Percentiles rank a stretch among this genome's conserved stretches.
These are phyloP conservation scores for Labroides dimidiatus DNA, from an alignment of 2,797 vertebrate genomes.

Conservation along the genomic window DNA sequence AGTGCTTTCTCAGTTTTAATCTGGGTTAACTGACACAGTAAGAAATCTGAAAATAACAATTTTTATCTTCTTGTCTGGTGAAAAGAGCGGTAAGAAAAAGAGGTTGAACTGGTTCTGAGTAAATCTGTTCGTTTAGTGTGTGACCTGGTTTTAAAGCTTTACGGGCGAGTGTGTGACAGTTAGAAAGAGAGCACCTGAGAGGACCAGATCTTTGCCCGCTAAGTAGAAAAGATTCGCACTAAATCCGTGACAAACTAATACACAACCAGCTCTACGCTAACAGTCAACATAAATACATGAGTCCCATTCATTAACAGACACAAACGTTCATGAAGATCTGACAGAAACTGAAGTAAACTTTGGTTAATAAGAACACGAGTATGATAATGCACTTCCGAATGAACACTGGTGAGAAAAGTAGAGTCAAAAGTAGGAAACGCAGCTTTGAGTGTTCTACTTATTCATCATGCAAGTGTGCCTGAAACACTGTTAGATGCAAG, in stretches of 20 bases:
- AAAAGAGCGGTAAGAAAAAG: slow-evolving; percentile 73
- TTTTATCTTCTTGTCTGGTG: slow-evolving; percentile 45
- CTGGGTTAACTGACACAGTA: slow-evolving; percentile 35
- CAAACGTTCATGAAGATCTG: slow-evolving; percentile 30
- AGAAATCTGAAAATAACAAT: slow-evolving; percentile 61
- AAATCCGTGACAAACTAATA: slow-evolving; percentile 27
- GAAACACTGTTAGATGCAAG: slow-evolving; percentile 61
- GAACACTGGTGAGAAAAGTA: slow-evolving; percentile 62
- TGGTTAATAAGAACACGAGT: slow-evolving; percentile 70
- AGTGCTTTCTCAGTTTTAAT: slow-evolving; percentile 17
- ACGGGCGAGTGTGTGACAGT: slow-evolving; percentile 37
- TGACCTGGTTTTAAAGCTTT: slow-evolving; percentile 56
- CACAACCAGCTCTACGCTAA: slow-evolving; percentile 5
- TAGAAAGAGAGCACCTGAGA: slow-evolving; percentile 72
- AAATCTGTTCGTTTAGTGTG: slow-evolving; percentile 24
- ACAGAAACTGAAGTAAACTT: slow-evolving; percentile 64
- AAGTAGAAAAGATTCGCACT: slow-evolving; percentile 37
- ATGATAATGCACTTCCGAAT: slow-evolving; percentile 63
- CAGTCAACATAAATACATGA: slow-evolving; percentile 5
- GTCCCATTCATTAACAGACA: slow-evolving; percentile 23
- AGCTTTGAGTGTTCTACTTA: slow-evolving; percentile 48
- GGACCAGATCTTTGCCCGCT: slow-evolving; percentile 43
- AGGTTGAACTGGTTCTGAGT: slow-evolving; percentile 67
- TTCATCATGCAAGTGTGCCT: slow-evolving; percentile 72
- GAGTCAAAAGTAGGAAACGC: slow-evolving; percentile 42